These are phyloP conservation scores for Cephalotes varians DNA, from an alignment of 2,888 invertebrate genomes.

Conservation along the genomic window DNA sequence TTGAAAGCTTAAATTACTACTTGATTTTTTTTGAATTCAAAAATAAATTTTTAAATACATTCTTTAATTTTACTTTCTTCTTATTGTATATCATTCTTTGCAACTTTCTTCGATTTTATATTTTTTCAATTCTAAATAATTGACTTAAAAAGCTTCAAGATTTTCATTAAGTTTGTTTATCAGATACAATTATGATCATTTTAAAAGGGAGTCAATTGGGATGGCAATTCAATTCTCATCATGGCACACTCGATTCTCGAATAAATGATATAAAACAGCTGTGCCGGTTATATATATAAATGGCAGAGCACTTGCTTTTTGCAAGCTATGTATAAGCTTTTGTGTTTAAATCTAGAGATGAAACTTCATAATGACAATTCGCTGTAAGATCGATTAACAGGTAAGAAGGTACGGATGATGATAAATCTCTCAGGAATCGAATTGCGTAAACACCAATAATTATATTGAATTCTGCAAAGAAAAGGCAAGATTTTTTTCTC, in stretches of 20 bases:
- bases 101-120: not conserved
- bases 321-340: slow-evolving; percentile 9
- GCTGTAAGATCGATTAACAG: slow-evolving; percentile 31
- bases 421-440: slow-evolving; percentile 18
- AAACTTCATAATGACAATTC: slow-evolving; percentile 18
- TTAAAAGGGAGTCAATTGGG: not conserved
- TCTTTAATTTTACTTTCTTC: not conserved
- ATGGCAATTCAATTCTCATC: too few species aligned
- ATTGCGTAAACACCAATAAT: slow-evolving; percentile 4
- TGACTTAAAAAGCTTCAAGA: not conserved
- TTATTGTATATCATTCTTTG: not conserved
- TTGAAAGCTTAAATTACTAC: not conserved
- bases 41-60: not conserved
- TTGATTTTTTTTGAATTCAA: not conserved
- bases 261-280: not conserved
- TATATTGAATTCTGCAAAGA: not conserved
- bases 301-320: slow-evolving; percentile 25
- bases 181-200: not conserved
- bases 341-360: slow-evolving; percentile 49
- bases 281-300: slow-evolving; percentile 22
- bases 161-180: not conserved
- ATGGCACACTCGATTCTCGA: not conserved
- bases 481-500: not conserved
- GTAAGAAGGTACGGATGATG: slow-evolving; percentile 45
- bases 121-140: not conserved